Percentiles rank a stretch among this genome's conserved stretches.
These are phyloP conservation scores for Glaucomys volans DNA, from an alignment of 2,113 vertebrate species.

Conservation along the genomic window DNA sequence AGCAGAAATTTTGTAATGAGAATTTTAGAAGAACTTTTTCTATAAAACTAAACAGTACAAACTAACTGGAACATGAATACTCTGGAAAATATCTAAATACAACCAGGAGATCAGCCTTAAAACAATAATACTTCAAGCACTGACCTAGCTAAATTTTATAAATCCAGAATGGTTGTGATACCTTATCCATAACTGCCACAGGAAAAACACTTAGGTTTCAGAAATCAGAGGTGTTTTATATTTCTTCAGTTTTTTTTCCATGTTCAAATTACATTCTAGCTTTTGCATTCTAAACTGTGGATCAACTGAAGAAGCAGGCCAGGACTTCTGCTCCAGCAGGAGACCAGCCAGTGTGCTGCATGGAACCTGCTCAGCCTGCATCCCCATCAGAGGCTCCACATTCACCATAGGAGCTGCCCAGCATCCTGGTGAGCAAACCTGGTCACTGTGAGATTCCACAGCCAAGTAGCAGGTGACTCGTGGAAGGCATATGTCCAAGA, in stretches of 20 bases:
- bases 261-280: constrained; percentile 17
- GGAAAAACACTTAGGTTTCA: background rate
- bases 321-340: background rate
- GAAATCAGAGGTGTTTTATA: background rate
- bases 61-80: constrained; percentile 9
- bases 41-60: constrained; percentile 10
- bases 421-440: background rate
- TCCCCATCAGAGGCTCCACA: background rate
- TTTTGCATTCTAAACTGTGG: constrained; percentile 23
- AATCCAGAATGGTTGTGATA: background rate
- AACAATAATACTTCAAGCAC: constrained; percentile 21
- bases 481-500: background rate
- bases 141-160: background rate
- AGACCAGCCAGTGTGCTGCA: background rate
- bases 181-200: background rate
- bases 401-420: background rate
- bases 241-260: background rate
- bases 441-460: background rate
- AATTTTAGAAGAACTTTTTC: constrained; percentile 26
- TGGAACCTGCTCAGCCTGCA: background rate
- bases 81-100: constrained; percentile 1
- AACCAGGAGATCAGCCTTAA: background rate
- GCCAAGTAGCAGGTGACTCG: background rate
- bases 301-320: background rate
- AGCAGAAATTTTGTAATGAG: background rate